Conservation (phyloP, 2,797 vertebrate genomes). For the Pteronotus mesoamericanus region DNA sequence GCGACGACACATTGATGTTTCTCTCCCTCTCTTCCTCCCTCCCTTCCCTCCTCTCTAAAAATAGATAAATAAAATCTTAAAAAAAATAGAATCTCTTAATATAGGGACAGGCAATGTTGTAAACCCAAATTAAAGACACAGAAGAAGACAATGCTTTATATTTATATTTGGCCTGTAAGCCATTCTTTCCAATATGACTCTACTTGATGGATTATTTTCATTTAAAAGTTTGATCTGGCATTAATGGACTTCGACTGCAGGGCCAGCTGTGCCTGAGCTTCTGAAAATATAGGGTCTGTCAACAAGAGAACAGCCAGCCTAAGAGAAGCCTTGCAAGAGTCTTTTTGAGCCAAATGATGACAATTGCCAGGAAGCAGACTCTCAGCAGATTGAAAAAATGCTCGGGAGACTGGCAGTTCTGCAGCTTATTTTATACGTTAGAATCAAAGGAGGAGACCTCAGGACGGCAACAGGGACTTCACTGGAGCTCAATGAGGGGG, state of each 20-base stretch:
- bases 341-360: background rate
- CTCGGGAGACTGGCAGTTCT: background rate
- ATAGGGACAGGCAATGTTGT: constrained; percentile 55
- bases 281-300: background rate
- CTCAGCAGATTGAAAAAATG: background rate
- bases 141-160: constrained; percentile 69
- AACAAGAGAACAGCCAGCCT: background rate
- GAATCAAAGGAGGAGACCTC: background rate
- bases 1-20: too few species aligned
- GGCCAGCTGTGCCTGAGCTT: background rate
- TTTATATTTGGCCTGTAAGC: constrained; percentile 33
- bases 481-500: background rate
- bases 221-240: background rate
- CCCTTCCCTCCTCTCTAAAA: too few species aligned
- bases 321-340: background rate
- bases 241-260: background rate
- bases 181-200: background rate
- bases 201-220: constrained; percentile 23
- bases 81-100: constrained; percentile 71
- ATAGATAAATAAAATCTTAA: too few species aligned
- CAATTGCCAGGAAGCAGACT: background rate
- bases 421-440: background rate
- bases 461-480: background rate
- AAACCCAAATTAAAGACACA: constrained; percentile 69
- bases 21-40: too few species aligned